phyloP scores from a whole-genome alignment of 92 coral and sea anemone genomes.

The Meandrina meandrites region DNA sequence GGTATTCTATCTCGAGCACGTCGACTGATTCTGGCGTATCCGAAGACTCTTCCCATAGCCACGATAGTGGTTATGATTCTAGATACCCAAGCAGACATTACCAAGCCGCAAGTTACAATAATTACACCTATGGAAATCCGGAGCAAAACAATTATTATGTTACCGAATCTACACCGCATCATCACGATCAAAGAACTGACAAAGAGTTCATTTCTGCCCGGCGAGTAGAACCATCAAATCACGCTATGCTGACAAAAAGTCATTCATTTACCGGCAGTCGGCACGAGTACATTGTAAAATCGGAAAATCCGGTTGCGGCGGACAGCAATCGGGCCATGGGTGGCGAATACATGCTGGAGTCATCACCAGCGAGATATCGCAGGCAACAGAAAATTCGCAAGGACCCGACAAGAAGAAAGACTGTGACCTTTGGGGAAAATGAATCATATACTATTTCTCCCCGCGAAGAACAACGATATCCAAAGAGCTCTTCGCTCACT shows the following conservation, averaged over 20 bases:
- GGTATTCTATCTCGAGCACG: conserved; percentile 85
- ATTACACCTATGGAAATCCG: neutral
- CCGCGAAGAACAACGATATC: conserved; percentile 9
- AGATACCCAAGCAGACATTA: conserved; percentile 31
- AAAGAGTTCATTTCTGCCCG: conserved; percentile 20
- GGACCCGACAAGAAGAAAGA: conserved; percentile 70
- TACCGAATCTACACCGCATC: neutral
- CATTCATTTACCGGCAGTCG: conserved; percentile 55
- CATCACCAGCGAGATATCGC: conserved; percentile 44
- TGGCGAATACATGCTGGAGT: conserved; percentile 15
- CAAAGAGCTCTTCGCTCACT: conserved; percentile 6
- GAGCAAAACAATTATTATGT: conserved; percentile 18
- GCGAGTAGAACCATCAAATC: neutral
- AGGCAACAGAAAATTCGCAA: conserved; percentile 52
- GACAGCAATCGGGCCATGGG: neutral
- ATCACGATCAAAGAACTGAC: conserved; percentile 20
- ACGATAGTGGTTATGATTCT: conserved; percentile 36
- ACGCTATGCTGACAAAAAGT: conserved; percentile 38
- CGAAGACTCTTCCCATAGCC: conserved; percentile 63
- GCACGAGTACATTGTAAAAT: conserved; percentile 22
- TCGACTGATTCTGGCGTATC: conserved; percentile 98
- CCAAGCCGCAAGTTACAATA: conserved; percentile 15
- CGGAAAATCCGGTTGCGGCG: neutral
- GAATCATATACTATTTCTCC: conserved; percentile 43
- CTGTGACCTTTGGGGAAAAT: conserved; percentile 86